Evolutionary conservation across 2,797 vertebrate genomes (phyloP).

Genomic region (Gadopsis bispinosus): DNA sequence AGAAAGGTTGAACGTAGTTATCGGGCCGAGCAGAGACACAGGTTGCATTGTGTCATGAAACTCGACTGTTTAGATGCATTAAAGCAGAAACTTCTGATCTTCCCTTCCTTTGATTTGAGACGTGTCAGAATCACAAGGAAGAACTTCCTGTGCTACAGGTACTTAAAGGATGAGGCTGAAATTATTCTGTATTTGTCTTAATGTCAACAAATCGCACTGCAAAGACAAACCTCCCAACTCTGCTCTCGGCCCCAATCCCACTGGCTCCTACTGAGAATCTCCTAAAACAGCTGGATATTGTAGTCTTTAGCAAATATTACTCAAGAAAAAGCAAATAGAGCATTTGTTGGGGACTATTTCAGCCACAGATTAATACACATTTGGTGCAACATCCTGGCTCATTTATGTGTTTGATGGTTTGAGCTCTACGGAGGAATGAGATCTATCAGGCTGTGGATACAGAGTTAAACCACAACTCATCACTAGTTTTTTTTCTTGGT

Average conservation of each 20-base stretch:
- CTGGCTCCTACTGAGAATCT: neutral
- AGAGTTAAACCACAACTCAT: neutral
- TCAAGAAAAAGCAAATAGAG: neutral
- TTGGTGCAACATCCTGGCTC: neutral
- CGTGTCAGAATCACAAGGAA: neutral
- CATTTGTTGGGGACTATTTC: neutral
- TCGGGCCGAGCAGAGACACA: neutral
- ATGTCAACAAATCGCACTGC: conserved; percentile 10
- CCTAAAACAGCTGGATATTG: neutral
- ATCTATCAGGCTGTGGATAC: neutral
- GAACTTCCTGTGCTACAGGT: neutral
- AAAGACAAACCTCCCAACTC: neutral
- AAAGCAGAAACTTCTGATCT: neutral
- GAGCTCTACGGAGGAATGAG: neutral
- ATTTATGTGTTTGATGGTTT: neutral
- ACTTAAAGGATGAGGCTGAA: neutral
- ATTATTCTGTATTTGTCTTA: neutral
- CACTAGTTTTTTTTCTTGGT: neutral
- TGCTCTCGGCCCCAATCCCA: neutral
- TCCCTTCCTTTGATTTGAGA: neutral
- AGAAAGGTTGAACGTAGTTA: neutral
- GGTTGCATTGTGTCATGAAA: neutral
- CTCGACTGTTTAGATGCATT: no score
- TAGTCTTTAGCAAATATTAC: neutral
- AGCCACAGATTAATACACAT: neutral